A percentile compares a stretch with the other conserved stretches of the same genome.
Conservation (phyloP, 1,140 invertebrate species). For the Hyphantria cunea region DNA sequence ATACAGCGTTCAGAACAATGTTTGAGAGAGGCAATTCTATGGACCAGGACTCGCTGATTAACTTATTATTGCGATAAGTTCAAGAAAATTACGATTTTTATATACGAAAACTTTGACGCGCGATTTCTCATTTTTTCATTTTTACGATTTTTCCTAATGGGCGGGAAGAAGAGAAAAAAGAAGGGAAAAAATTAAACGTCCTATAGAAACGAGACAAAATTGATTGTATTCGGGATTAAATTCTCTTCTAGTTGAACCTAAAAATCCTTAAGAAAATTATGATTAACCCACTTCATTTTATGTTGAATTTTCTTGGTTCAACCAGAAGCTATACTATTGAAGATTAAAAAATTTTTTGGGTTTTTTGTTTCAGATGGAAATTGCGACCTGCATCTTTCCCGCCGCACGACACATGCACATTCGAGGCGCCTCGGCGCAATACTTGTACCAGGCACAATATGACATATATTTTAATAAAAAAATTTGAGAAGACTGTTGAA, state of each 20-base stretch:
- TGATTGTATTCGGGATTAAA: background rate
- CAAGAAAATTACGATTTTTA: conserved; percentile 12
- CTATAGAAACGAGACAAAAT: conserved; percentile 13
- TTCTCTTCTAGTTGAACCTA: too few relatives aligned
- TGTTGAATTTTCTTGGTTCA: conserved; percentile 11
- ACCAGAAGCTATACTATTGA: conserved; percentile 17
- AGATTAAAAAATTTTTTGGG: conserved; percentile 5
- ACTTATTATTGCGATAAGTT: conserved; percentile 12
- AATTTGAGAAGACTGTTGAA: conserved; percentile 12
- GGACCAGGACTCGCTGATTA: too few relatives aligned
- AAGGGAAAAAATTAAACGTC: conserved; percentile 5
- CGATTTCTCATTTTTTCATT: conserved; percentile 16
- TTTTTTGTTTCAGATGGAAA: conserved; percentile 4
- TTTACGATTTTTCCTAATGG: conserved; percentile 7
- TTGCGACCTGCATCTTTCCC: conserved; percentile 11
- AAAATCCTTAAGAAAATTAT: too few relatives aligned
- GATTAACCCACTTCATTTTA: conserved; percentile 7
- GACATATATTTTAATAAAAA: conserved; percentile 17
- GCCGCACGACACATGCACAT: conserved; percentile 14
- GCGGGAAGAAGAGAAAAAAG: conserved; percentile 4
- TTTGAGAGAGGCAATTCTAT: too few relatives aligned
- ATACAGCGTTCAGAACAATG: conserved; percentile 12
- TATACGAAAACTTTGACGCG: conserved; percentile 1
- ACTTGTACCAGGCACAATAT: conserved; percentile 16
- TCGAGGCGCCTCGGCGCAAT: conserved; percentile 14